Percentiles rank a stretch among this genome's conserved stretches.
phyloP scores from a whole-genome alignment of 2,113 vertebrate species.

The Terrapene triunguis region DNA sequence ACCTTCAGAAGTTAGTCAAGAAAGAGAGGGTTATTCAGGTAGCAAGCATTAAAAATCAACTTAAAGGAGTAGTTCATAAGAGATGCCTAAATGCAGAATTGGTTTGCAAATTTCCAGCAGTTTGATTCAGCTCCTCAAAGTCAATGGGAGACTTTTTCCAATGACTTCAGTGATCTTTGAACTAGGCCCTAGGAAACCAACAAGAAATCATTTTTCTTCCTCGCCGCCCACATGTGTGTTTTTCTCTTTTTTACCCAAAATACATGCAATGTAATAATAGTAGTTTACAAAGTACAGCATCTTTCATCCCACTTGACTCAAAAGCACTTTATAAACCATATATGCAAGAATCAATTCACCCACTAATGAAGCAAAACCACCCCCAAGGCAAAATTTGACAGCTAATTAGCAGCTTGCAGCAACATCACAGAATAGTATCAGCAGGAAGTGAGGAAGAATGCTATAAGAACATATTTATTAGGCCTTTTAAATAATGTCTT shows the following conservation, averaged over 20 bases:
- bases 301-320: neutral
- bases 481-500: neutral
- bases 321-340: neutral
- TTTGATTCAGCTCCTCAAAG: neutral
- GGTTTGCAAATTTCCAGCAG: fast-evolving
- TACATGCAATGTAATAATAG: neutral
- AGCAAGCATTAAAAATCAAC: neutral
- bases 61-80: neutral
- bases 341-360: neutral
- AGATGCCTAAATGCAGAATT: neutral
- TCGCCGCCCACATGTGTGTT: neutral
- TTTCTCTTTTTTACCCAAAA: neutral
- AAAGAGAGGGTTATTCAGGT: neutral
- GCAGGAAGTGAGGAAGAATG: fast-evolving
- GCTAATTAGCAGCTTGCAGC: neutral
- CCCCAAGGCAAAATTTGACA: neutral
- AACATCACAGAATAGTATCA: neutral
- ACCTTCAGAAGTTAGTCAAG: neutral
- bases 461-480: neutral
- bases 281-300: neutral
- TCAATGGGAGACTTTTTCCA: neutral
- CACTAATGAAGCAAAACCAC: neutral
- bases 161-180: neutral
- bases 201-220: neutral
- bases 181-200: neutral